Conservation (phyloP, 1,140 invertebrate species). For the Leptonema lineaticorne region DNA sequence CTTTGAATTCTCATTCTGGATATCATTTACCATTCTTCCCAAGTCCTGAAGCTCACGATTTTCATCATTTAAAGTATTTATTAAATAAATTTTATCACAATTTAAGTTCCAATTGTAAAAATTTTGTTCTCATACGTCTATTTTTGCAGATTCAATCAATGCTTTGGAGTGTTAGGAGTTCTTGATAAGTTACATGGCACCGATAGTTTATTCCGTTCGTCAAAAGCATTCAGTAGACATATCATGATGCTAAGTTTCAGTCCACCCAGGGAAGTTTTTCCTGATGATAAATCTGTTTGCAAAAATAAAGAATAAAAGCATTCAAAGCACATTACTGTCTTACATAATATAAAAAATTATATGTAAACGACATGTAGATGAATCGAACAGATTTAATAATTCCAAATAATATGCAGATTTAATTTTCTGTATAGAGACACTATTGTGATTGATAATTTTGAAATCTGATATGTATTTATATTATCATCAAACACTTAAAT, state of each 20-base stretch:
- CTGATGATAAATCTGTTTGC: conserved; percentile 54
- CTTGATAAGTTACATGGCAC: conserved; percentile 85
- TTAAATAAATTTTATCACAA: not conserved
- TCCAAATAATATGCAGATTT: too few species aligned
- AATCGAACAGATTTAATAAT: too few species aligned
- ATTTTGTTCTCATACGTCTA: not conserved
- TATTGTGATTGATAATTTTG: too few species aligned
- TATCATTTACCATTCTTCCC: conserved; percentile 88
- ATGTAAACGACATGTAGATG: too few species aligned
- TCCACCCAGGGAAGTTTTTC: conserved; percentile 72
- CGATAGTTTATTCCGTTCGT: conserved; percentile 73
- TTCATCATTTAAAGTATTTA: conserved; percentile 80
- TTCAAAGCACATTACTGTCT: too few species aligned
- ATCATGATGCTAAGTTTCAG: conserved; percentile 79
- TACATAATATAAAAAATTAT: too few species aligned
- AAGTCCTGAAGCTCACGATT: conserved; percentile 89
- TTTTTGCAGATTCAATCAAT: conserved; percentile 75
- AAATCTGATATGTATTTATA: too few species aligned
- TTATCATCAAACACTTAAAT: too few species aligned
- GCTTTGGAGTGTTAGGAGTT: conserved; percentile 82
- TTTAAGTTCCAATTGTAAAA: conserved; percentile 8
- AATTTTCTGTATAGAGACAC: too few species aligned
- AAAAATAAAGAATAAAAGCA: conserved; percentile 19
- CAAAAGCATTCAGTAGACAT: conserved; percentile 72
- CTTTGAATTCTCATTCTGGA: conserved; percentile 83